Conservation (phyloP, 2,113 vertebrate species). For the Hemibagrus wyckioides region DNA sequence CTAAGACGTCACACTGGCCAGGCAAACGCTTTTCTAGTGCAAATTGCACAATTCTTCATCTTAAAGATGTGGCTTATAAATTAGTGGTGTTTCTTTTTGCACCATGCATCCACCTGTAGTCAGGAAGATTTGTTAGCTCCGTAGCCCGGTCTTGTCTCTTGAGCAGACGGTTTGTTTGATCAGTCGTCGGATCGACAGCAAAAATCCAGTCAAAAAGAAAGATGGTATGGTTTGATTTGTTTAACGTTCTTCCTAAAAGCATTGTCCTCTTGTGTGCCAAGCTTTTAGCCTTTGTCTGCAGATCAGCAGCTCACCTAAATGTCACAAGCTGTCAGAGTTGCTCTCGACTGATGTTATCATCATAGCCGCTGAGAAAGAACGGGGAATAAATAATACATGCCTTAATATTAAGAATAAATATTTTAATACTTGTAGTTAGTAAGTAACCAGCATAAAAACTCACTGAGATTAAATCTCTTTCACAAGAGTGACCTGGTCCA, state of each 20-base stretch:
- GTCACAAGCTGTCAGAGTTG: constrained; percentile 59
- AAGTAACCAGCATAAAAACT: background rate
- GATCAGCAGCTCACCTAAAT: constrained; percentile 53
- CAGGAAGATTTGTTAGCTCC: background rate
- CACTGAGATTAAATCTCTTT: no score
- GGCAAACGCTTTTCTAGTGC: background rate
- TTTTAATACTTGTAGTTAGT: background rate
- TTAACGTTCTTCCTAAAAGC: constrained; percentile 36
- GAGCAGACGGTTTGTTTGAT: background rate
- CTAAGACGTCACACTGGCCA: background rate
- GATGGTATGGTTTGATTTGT: background rate
- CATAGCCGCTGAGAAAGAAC: constrained; percentile 34
- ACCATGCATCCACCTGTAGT: background rate
- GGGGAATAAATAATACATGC: constrained; percentile 3
- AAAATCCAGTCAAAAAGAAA: background rate
- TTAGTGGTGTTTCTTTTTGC: background rate
- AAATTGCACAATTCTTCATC: background rate
- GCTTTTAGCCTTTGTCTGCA: constrained; percentile 50
- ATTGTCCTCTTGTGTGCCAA: constrained; percentile 45
- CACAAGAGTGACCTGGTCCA: no score
- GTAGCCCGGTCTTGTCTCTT: background rate
- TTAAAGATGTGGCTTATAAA: background rate
- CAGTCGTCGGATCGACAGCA: background rate
- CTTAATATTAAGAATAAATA: background rate
- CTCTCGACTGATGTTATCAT: constrained; percentile 47